These are phyloP conservation scores for Pandemis corylana DNA, from an alignment of 2,888 invertebrate species.

Conservation along the genomic window DNA sequence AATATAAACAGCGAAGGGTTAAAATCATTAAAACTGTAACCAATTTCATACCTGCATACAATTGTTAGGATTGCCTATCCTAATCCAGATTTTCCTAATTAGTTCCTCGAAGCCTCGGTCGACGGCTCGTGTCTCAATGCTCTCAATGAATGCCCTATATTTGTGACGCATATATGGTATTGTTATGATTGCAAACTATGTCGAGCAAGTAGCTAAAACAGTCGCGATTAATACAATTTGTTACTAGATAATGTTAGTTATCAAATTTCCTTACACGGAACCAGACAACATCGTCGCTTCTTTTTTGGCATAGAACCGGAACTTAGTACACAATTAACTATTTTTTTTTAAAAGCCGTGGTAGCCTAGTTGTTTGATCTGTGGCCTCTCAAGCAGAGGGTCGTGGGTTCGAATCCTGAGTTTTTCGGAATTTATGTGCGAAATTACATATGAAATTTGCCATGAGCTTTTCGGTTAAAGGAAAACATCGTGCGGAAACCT, in stretches of 20 bases:
- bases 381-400: no score
- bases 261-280: neutral
- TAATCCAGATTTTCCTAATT: neutral
- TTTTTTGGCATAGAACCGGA: neutral
- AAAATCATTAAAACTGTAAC: no score
- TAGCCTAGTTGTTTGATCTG: no score
- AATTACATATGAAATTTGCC: no score
- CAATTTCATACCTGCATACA: no score
- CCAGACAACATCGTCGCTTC: neutral
- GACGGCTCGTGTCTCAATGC: conserved; percentile 13
- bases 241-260: neutral
- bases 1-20: no score
- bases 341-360: no score
- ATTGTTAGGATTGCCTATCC: no score
- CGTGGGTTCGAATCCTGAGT: no score
- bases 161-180: conserved; percentile 18
- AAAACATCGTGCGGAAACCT: no score
- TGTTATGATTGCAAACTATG: conserved; percentile 18
- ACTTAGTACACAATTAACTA: neutral
- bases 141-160: conserved; percentile 26
- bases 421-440: no score
- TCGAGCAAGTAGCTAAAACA: neutral
- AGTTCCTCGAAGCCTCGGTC: conserved; percentile 13
- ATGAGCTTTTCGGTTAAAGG: no score
- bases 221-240: conserved; percentile 21